Base-by-base conservation (phyloP, 2,888 invertebrate genomes). In the Troides aeacus region DNA sequence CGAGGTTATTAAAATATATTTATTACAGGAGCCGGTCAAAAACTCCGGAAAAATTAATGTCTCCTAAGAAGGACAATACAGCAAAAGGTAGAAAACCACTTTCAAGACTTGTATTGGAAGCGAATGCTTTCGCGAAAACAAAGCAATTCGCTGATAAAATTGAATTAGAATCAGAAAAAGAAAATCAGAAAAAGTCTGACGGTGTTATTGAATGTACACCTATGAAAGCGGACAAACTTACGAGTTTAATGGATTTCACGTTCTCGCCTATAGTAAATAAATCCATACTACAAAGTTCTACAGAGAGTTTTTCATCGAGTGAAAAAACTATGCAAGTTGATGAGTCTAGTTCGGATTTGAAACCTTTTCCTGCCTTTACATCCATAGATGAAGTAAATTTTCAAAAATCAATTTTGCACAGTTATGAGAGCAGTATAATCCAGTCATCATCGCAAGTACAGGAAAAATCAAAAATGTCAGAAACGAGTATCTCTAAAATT, bases 231-330 rank as follows among this genome's bases (percentile, higher is more conserved):
- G 71, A 77, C 6, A 87, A 86, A 77, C 82, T 83, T 72, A 76
- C 78, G 0, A 81, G 78, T 68, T 75, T 91, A 0, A 84, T 92
- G 84, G 90, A 92, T 58, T 84, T 91, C 0, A 87, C 89, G 0
- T 78, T 92, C 57, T 92, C 92, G 1, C 92, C 92, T 1, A 92
- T 92, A 70, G 80, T 82, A 17, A 86, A 91, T 74, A 90, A 90
- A 76, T 91, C 92, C 1, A 74, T 92, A 8, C 75, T 92, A 57
- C 84, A 83, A 71, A 90, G 90, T 72, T 85, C 88, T 0, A 76
- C 80, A 23, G 90, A 90, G 58, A 86, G 82, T 39, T 63, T 85
- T 12, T 81, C 83, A 30, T 81, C 83, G 61, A 79, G 78, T 3
- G 72, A 74, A 6, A 81, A 81, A 21, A 82, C 81, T 72, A 80